Conservation (phyloP, 2,888 invertebrate species). For the Agonopterix heracliana region DNA sequence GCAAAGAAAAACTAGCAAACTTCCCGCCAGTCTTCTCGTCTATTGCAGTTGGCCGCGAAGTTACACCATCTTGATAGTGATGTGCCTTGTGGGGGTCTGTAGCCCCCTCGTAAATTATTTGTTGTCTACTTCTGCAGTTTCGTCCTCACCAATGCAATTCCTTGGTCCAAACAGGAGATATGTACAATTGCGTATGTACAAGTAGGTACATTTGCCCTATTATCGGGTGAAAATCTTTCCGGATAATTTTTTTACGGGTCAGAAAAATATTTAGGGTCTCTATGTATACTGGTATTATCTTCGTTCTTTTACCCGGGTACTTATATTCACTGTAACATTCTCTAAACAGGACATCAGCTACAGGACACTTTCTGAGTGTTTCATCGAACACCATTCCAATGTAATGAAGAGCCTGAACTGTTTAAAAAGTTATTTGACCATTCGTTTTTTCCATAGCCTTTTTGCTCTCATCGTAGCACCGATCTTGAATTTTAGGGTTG, state of each 20-base stretch:
- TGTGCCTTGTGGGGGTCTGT: too few relatives aligned
- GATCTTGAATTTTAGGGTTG: constrained; percentile 29
- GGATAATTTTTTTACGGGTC: constrained; percentile 11
- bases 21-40: too few relatives aligned
- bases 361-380: constrained; percentile 45
- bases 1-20: too few relatives aligned
- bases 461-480: constrained; percentile 16
- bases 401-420: constrained; percentile 18
- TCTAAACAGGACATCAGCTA: constrained; percentile 9
- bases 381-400: constrained; percentile 36
- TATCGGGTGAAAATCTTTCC: constrained; percentile 12
- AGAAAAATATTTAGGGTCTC: constrained; percentile 9
- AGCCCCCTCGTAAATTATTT: too few relatives aligned
- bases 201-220: constrained; percentile 4
- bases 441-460: constrained; percentile 18
- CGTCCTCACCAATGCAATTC: constrained; percentile 13
- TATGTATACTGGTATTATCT: constrained; percentile 9
- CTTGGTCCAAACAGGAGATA: constrained; percentile 14
- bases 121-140: too few relatives aligned
- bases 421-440: constrained; percentile 26
- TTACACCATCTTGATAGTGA: too few relatives aligned
- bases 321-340: background rate
- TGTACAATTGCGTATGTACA: constrained; percentile 6
- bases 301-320: constrained; percentile 5
- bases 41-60: too few relatives aligned